phyloP scores from a whole-genome alignment of 2,888 invertebrate genomes.

The Nomada flava region DNA sequence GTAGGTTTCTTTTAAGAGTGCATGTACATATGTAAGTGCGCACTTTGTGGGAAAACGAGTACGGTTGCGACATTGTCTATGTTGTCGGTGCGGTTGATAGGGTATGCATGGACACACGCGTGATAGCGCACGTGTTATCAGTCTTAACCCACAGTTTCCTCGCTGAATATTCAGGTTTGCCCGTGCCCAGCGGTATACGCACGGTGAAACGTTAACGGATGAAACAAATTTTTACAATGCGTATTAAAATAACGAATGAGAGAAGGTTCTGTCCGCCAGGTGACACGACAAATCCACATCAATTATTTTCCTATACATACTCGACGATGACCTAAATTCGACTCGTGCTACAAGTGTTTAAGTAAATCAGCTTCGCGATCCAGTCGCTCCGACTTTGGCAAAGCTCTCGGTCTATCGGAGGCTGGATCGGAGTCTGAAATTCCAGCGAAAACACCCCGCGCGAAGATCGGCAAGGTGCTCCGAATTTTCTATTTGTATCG shows the following conservation, averaged over 20 bases:
- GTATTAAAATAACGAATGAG: no score
- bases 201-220: background rate
- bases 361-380: background rate
- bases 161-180: constrained; percentile 16
- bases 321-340: no score
- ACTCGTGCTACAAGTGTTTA: no score
- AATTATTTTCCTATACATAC: no score
- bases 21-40: background rate
- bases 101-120: constrained; percentile 21
- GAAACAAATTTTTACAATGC: background rate
- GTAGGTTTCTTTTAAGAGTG: background rate
- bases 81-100: constrained; percentile 24
- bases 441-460: no score
- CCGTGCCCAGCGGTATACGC: background rate
- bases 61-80: background rate
- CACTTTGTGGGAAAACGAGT: background rate
- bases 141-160: constrained; percentile 60
- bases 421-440: no score
- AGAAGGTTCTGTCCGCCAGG: no score
- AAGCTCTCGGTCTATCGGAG: no score
- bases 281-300: no score
- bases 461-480: no score
- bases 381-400: background rate
- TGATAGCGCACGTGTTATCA: constrained; percentile 54
- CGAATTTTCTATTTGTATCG: no score